Evolutionary conservation across 2,888 invertebrate species (phyloP).

Genomic region (Metallyticus violacea): DNA sequence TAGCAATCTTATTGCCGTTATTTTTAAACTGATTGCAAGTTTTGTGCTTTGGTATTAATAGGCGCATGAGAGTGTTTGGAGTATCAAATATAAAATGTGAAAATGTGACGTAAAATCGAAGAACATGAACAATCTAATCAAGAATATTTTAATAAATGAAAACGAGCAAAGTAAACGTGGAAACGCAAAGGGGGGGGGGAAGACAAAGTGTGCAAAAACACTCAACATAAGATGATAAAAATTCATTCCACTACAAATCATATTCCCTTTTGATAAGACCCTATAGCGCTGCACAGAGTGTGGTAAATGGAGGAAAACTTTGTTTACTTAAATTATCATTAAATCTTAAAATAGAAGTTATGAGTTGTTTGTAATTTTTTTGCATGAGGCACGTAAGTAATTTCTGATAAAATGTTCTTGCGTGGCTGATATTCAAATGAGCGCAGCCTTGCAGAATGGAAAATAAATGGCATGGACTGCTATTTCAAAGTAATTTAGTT

Average conservation of each 20-base stretch:
- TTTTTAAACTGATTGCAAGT: too few species aligned
- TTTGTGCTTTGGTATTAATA: too few species aligned
- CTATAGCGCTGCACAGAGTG: background rate
- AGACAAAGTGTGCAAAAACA: background rate
- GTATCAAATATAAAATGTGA: too few species aligned
- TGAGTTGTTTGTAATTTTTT: background rate
- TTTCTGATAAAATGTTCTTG: background rate
- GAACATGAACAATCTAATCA: too few species aligned
- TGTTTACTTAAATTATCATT: background rate
- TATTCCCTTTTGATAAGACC: background rate
- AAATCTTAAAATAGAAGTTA: background rate
- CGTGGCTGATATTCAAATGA: background rate
- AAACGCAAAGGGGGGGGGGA: background rate
- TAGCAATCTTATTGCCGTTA: too few species aligned
- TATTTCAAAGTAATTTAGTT: background rate
- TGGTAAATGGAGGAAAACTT: background rate
- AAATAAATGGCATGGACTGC: background rate
- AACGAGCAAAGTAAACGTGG: too few species aligned
- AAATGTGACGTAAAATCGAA: too few species aligned
- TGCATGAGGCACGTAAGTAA: background rate
- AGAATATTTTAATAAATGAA: too few species aligned
- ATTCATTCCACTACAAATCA: background rate
- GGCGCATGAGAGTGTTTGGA: too few species aligned
- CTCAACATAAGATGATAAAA: background rate
- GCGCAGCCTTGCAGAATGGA: background rate